Percentiles rank a stretch among this genome's conserved stretches.
Conservation (phyloP, 2,113 vertebrate genomes). For the Probosciger aterrimus region DNA sequence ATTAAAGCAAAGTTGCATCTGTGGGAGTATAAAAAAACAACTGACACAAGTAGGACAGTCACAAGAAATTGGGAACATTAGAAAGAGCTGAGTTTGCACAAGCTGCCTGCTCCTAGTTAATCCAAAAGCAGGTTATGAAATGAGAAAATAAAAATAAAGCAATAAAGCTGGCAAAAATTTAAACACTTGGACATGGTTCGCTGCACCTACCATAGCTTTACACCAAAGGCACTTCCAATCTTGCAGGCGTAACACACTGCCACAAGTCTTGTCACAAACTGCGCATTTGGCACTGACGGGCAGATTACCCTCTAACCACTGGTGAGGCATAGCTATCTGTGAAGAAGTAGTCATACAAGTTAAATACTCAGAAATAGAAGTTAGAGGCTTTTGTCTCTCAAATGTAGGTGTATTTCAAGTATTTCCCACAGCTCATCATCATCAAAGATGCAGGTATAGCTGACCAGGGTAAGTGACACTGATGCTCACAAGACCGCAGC, state of each 20-base stretch:
- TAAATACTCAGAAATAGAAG: not conserved
- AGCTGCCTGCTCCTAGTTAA: not conserved
- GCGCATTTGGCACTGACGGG: constrained; percentile 96
- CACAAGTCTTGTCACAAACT: constrained; percentile 97
- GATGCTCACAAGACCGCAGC: not conserved
- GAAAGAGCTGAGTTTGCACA: not conserved
- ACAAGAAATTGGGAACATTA: not conserved
- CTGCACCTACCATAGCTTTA: constrained; percentile 89
- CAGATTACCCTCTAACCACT: constrained; percentile 97
- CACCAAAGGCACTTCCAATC: constrained; percentile 99
- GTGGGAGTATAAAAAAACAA: not conserved
- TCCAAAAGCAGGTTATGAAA: not conserved
- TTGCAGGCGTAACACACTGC: constrained; percentile 93
- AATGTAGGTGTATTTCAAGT: not conserved
- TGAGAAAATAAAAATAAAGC: not conserved
- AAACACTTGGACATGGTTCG: not conserved
- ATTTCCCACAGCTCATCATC: not conserved
- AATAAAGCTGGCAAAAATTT: not conserved
- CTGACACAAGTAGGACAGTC: not conserved
- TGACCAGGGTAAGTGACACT: not conserved
- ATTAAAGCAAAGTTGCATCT: not conserved
- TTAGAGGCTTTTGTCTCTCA: not conserved
- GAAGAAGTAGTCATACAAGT: not conserved
- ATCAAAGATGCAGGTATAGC: not conserved
- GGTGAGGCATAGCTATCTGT: constrained; percentile 97